phyloP scores from a whole-genome alignment of 2,888 invertebrate genomes.

The Andrena trimmerana region DNA sequence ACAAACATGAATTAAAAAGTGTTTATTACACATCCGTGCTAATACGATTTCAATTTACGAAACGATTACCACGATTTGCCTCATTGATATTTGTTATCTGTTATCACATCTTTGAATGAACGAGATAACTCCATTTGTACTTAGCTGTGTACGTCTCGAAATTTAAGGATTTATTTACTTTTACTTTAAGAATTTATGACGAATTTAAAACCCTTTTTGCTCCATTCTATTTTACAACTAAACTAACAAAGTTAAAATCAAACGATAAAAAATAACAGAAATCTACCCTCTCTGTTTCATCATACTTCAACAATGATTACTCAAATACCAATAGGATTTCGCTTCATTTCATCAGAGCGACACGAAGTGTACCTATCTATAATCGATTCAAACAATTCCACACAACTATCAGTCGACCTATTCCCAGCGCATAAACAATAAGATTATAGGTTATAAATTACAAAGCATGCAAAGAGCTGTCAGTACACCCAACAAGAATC shows the following conservation, averaged over 20 bases:
- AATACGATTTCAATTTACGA: neutral
- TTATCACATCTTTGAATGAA: too few relatives aligned
- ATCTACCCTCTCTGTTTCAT: neutral
- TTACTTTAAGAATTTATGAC: neutral
- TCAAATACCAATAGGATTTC: neutral
- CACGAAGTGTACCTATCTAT: neutral
- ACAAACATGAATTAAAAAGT: neutral
- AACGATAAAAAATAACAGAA: neutral
- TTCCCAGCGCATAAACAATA: neutral
- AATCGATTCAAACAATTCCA: neutral
- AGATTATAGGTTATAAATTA: slow-evolving; percentile 31
- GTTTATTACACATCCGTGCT: neutral
- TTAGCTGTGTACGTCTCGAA: too few relatives aligned
- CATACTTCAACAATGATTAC: neutral
- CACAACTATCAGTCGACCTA: neutral
- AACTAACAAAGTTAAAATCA: neutral
- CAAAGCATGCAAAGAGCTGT: neutral
- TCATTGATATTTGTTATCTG: too few relatives aligned
- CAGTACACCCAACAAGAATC: neutral
- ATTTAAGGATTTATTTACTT: too few relatives aligned
- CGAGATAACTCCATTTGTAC: too few relatives aligned
- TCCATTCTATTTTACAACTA: neutral
- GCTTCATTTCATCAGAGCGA: neutral
- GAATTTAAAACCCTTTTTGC: neutral
- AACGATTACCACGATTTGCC: too few relatives aligned